These are phyloP conservation scores for Pemphigus obesinymphae DNA, from an alignment of 1,140 invertebrate genomes.

Conservation along the genomic window DNA sequence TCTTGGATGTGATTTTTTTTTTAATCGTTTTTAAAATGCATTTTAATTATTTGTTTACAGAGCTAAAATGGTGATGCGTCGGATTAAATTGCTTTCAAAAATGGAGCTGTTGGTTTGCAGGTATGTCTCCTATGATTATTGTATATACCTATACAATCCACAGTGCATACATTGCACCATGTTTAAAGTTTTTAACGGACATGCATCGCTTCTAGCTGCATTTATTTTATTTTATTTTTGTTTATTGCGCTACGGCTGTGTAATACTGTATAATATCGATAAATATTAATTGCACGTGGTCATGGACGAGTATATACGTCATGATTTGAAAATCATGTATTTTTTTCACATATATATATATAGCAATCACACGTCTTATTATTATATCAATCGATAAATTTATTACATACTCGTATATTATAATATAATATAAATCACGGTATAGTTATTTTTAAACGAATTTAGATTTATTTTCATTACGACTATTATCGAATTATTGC, in stretches of 20 bases:
- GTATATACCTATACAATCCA: too few relatives aligned
- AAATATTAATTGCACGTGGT: not conserved
- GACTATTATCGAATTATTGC: not conserved
- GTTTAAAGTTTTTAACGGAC: too few relatives aligned
- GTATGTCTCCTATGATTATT: not conserved
- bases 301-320: not conserved
- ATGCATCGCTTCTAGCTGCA: not conserved
- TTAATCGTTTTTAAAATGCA: not conserved
- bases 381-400: not conserved
- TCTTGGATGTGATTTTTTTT: not conserved
- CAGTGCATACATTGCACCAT: too few relatives aligned
- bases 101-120: constrained; percentile 40
- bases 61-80: constrained; percentile 12
- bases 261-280: not conserved
- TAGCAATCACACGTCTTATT: not conserved
- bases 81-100: constrained; percentile 9
- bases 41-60: constrained; percentile 13
- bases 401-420: not conserved
- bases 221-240: too few relatives aligned
- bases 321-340: not conserved
- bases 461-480: not conserved
- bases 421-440: too few relatives aligned
- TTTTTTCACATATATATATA: not conserved
- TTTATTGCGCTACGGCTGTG: too few relatives aligned
- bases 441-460: not conserved